Percentiles rank a stretch among this genome's conserved stretches.
Conservation (phyloP, 1,140 invertebrate genomes). For the Brachionus rubens region DNA sequence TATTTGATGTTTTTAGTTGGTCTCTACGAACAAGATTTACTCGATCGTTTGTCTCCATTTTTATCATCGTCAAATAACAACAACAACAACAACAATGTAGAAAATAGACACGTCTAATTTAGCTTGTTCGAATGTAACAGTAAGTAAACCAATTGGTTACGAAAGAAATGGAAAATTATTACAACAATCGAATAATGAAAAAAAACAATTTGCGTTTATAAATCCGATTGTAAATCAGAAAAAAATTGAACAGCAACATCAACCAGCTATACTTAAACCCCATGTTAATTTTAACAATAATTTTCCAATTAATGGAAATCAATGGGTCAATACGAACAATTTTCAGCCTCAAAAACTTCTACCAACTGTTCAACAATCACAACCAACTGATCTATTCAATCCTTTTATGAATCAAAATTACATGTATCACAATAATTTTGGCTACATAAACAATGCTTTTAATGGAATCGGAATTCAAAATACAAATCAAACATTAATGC, state of each 20-base stretch:
- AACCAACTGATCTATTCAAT: no score
- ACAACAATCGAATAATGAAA: background rate
- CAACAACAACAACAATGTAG: background rate
- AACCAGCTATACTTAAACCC: background rate
- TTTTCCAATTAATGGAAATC: background rate
- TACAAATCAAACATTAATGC: background rate
- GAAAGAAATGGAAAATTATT: conserved; percentile 27
- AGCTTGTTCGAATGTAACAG: background rate
- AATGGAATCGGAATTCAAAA: background rate
- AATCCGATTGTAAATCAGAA: background rate
- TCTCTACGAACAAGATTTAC: background rate
- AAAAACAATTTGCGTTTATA: background rate
- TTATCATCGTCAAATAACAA: background rate
- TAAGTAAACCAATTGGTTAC: conserved; percentile 28
- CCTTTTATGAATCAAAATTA: no score
- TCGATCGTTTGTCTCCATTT: conserved; percentile 25
- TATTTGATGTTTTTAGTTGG: conserved; percentile 6
- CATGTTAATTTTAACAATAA: background rate
- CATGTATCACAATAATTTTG: no score
- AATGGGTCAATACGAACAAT: background rate
- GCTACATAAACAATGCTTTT: no score
- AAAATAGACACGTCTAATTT: background rate
- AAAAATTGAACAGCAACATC: background rate
- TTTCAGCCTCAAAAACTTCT: background rate
- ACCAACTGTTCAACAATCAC: no score